Percentiles rank a stretch among this genome's conserved stretches.
These are phyloP conservation scores for Serranus cabrilla DNA, from an alignment of 2,797 vertebrate genomes.

Conservation along the genomic window DNA sequence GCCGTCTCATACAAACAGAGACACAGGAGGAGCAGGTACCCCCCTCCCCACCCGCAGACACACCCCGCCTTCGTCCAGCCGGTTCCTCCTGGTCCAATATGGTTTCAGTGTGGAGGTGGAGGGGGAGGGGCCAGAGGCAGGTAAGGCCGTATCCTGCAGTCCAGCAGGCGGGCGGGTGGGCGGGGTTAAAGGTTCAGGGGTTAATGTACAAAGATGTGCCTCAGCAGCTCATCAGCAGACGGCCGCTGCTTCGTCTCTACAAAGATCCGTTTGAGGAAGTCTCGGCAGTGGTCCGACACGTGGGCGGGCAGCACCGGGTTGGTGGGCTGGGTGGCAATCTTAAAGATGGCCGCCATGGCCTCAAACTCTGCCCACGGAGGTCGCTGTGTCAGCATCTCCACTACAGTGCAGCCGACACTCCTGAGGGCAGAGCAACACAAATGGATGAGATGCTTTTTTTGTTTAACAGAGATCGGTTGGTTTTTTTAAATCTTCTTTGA, in stretches of 20 bases:
- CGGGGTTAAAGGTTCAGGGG: conserved; percentile 47
- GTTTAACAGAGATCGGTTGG: no score
- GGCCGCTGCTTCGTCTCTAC: conserved; percentile 96
- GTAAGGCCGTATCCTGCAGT: conserved; percentile 71
- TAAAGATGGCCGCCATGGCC: conserved; percentile 99
- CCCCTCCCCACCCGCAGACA: conserved; percentile 28
- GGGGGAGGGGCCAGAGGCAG: conserved; percentile 60
- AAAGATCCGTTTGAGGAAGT: conserved; percentile 97
- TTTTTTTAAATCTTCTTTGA: no score
- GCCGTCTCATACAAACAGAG: conserved; percentile 72
- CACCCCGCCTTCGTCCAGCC: conserved; percentile 26
- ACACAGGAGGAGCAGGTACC: conserved; percentile 42
- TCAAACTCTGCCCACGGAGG: conserved; percentile 99
- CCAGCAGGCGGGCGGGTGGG: conserved; percentile 23
- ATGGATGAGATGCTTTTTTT: no score
- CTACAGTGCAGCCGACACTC: conserved; percentile 98
- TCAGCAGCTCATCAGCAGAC: conserved; percentile 94
- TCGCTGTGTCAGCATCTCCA: conserved; percentile 98
- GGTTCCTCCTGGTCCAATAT: conserved; percentile 56
- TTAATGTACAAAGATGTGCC: conserved; percentile 97
- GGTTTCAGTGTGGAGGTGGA: conserved; percentile 48
- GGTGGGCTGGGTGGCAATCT: conserved; percentile 98
- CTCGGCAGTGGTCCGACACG: conserved; percentile 95
- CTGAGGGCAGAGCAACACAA: no score
- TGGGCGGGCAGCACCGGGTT: conserved; percentile 95